Conservation (phyloP, 2,888 invertebrate species). For the Junonia oenone region DNA sequence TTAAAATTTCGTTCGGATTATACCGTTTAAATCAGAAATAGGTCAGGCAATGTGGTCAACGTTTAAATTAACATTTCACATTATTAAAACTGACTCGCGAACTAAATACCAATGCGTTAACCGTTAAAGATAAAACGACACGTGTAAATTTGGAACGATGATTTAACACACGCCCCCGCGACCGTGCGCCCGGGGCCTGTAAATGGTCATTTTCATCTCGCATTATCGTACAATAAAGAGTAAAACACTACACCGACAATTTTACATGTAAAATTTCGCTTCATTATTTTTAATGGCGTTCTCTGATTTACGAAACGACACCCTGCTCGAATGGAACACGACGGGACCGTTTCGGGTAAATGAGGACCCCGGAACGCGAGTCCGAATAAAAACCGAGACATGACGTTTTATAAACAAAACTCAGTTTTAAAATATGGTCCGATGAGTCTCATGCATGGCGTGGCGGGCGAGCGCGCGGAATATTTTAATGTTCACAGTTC, state of each 20-base stretch:
- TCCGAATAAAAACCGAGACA: conserved; percentile 37
- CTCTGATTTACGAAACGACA: conserved; percentile 45
- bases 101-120: conserved; percentile 22
- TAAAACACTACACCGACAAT: conserved; percentile 32
- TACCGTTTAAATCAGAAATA: too few species aligned
- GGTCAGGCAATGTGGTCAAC: too few species aligned
- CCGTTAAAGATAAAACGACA: conserved; percentile 29
- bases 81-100: conserved; percentile 1
- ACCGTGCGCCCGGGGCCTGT: conserved; percentile 17
- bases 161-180: conserved; percentile 24
- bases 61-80: conserved; percentile 1
- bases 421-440: conserved; percentile 59
- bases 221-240: conserved; percentile 34
- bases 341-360: conserved; percentile 19
- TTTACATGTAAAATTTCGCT: conserved; percentile 39
- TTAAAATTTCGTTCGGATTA: too few species aligned
- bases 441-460: conserved; percentile 52
- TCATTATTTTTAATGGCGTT: conserved; percentile 58
- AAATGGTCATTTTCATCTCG: conserved; percentile 35
- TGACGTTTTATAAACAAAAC: conserved; percentile 58
- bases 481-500: conserved; percentile 59
- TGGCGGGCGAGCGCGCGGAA: conserved; percentile 56
- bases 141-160: conserved; percentile 29
- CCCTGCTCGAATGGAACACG: conserved; percentile 28
- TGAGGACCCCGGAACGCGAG: conserved; percentile 20